Evolutionary conservation across 2,888 invertebrate genomes (phyloP).

Genomic region (Orthosia incerta): DNA sequence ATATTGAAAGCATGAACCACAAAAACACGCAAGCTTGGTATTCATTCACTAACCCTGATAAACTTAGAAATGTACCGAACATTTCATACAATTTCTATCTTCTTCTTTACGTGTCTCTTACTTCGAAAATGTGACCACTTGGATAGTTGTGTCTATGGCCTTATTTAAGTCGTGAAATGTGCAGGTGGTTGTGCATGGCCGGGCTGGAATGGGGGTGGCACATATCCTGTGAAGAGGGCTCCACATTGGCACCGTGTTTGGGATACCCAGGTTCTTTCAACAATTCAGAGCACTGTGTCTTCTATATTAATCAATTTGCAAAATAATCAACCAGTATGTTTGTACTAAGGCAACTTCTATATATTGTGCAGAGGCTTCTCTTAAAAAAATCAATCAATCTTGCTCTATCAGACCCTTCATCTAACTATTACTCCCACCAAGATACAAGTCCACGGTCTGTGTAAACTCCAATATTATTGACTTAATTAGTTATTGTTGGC

Average conservation of each 20-base stretch:
- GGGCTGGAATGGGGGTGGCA: too few species aligned
- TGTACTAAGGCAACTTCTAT: too few species aligned
- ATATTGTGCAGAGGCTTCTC: not conserved
- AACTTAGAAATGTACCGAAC: not conserved
- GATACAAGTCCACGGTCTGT: slow-evolving; percentile 21
- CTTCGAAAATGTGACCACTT: too few species aligned
- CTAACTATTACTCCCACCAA: slow-evolving; percentile 33
- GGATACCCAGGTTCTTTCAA: not conserved
- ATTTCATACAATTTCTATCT: not conserved
- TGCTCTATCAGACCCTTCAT: slow-evolving; percentile 18
- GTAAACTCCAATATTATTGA: slow-evolving; percentile 55
- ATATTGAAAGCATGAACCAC: not conserved
- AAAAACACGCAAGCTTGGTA: not conserved
- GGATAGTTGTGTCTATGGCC: too few species aligned
- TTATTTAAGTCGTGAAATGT: too few species aligned
- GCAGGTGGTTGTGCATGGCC: too few species aligned
- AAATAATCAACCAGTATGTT: not conserved
- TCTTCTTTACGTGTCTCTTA: too few species aligned
- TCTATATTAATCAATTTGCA: too few species aligned
- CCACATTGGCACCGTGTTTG: too few species aligned
- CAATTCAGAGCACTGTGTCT: not conserved
- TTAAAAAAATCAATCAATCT: slow-evolving; percentile 1
- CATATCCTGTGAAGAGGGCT: too few species aligned
- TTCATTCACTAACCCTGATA: not conserved
- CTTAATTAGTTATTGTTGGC: slow-evolving; percentile 46